Percentiles rank a stretch among this genome's conserved stretches.
phyloP scores from a whole-genome alignment of 2,888 invertebrate species.

The Caenorhabditis zanzibari region DNA sequence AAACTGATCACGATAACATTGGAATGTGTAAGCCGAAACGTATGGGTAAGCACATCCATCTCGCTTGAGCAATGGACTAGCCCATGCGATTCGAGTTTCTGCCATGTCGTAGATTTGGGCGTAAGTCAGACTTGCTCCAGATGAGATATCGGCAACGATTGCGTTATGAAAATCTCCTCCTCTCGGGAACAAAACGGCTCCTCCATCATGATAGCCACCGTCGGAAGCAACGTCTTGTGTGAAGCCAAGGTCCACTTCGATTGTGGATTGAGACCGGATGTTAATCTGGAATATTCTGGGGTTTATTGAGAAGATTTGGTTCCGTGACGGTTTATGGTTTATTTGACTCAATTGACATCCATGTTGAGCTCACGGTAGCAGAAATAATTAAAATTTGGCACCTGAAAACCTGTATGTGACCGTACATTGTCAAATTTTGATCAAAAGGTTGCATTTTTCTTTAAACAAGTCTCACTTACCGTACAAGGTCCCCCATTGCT shows the following conservation, averaged over 20 bases:
- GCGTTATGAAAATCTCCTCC: constrained; percentile 68
- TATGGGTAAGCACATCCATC: constrained; percentile 70
- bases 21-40: constrained; percentile 69
- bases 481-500: constrained; percentile 63
- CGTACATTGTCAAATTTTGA: too few species aligned
- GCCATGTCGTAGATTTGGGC: constrained; percentile 71
- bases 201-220: constrained; percentile 67
- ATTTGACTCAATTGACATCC: too few species aligned
- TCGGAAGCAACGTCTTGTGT: constrained; percentile 70
- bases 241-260: constrained; percentile 69
- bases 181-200: constrained; percentile 66
- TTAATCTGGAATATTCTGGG: constrained; percentile 61
- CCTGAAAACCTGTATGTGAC: too few species aligned
- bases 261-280: constrained; percentile 59
- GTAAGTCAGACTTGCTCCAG: constrained; percentile 62
- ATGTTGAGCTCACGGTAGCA: too few species aligned
- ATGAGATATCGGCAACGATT: constrained; percentile 60
- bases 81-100: constrained; percentile 72
- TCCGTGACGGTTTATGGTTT: too few species aligned
- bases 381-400: too few species aligned
- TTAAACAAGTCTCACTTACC: constrained; percentile 44
- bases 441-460: constrained; percentile 5
- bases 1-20: constrained; percentile 67
- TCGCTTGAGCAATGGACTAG: constrained; percentile 70
- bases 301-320: too few species aligned